phyloP scores from a whole-genome alignment of 1,140 invertebrate species.

The Eueides isabella region DNA sequence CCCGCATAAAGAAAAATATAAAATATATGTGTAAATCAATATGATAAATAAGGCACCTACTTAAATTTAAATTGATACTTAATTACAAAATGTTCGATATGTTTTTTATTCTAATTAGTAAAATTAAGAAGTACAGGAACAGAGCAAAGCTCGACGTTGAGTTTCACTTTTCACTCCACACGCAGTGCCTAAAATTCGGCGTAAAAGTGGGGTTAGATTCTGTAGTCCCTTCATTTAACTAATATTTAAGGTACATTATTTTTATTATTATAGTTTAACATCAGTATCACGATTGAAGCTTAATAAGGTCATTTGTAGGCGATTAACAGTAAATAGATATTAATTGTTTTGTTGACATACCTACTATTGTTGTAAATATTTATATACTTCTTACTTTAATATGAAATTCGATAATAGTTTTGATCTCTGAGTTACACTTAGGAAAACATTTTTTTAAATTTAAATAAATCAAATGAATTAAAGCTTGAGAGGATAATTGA shows the following conservation, averaged over 20 bases:
- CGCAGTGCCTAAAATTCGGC: no score
- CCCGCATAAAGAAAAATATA: neutral
- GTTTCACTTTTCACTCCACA: no score
- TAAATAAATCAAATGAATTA: no score
- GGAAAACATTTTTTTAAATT: no score
- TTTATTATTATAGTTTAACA: neutral
- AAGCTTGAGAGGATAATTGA: no score
- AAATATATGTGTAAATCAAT: neutral
- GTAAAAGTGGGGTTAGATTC: no score
- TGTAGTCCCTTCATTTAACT: neutral
- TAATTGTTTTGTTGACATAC: constrained; percentile 26
- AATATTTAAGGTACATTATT: neutral
- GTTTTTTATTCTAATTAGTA: no score
- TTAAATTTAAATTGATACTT: neutral
- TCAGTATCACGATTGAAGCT: neutral
- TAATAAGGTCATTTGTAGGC: neutral
- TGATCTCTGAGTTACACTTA: no score
- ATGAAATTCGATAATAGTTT: neutral
- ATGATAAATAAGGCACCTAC: neutral
- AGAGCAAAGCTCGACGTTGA: no score
- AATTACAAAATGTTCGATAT: no score
- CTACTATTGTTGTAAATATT: constrained; percentile 14
- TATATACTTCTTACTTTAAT: neutral
- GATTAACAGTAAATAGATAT: constrained; percentile 17
- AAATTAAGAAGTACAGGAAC: no score